Conservation (phyloP, 1,140 invertebrate genomes). For the Drosophila pachea region DNA sequence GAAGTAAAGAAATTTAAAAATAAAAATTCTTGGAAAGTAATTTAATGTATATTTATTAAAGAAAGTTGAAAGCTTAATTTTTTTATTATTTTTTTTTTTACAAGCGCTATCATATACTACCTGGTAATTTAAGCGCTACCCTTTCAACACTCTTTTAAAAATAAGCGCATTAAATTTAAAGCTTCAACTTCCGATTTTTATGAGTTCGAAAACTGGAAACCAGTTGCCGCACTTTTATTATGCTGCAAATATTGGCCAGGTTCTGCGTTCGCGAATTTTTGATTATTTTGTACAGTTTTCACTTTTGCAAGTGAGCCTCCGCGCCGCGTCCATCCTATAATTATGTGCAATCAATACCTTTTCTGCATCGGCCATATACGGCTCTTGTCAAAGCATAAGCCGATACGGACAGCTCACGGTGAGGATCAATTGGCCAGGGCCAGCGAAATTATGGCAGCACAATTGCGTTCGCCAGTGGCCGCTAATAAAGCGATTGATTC, state of each 20-base stretch:
- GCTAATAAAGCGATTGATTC: conserved; percentile 61
- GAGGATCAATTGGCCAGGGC: conserved; percentile 21
- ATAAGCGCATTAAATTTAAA: conserved; percentile 71
- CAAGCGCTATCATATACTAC: not conserved
- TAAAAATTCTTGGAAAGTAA: not conserved
- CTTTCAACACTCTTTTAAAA: conserved; percentile 73
- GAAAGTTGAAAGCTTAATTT: not conserved
- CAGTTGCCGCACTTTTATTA: conserved; percentile 66
- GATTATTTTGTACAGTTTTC: conserved; percentile 42
- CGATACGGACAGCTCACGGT: conserved; percentile 52
- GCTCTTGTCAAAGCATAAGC: conserved; percentile 5
- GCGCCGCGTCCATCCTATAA: conserved; percentile 63
- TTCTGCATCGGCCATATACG: conserved; percentile 54
- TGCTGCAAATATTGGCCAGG: conserved; percentile 66
- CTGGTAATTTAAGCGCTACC: conserved; percentile 26
- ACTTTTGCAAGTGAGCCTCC: conserved; percentile 33
- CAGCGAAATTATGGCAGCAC: conserved; percentile 7
- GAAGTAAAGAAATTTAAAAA: conserved; percentile 1
- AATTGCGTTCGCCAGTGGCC: conserved; percentile 5
- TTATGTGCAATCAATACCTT: conserved; percentile 77
- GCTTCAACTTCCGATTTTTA: conserved; percentile 72
- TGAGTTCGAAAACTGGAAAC: conserved; percentile 67
- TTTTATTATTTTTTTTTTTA: too few relatives aligned
- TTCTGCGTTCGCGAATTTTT: conserved; percentile 33
- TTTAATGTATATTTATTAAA: not conserved